A percentile compares a stretch with the other conserved stretches of the same genome.
Evolutionary conservation across 2,888 invertebrate species (phyloP).

Genomic region (Phyllotreta striolata): DNA sequence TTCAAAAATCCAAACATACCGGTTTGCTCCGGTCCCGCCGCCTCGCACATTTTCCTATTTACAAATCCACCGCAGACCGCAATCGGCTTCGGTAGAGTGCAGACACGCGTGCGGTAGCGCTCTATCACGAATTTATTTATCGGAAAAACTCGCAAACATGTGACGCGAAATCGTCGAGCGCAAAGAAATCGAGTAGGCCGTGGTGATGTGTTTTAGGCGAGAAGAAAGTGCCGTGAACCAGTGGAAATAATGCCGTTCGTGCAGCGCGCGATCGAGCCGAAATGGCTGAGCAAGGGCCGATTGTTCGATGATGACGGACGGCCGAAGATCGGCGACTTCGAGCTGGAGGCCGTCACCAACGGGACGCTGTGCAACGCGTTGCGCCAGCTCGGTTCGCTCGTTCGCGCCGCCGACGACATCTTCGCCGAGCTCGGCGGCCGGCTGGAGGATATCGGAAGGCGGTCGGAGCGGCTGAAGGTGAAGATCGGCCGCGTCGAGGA

Average conservation of each 20-base stretch:
- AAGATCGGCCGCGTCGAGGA: conserved; percentile 76
- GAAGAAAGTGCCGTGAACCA: no score
- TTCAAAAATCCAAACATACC: no score
- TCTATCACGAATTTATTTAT: no score
- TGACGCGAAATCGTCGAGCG: no score
- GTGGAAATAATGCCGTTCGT: conserved; percentile 96
- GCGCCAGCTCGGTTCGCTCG: conserved; percentile 84
- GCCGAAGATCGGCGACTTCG: conserved; percentile 72
- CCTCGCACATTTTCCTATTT: no score
- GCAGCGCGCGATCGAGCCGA: conserved; percentile 83
- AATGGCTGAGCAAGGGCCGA: conserved; percentile 75
- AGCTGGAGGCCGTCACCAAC: conserved; percentile 87
- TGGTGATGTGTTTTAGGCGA: no score
- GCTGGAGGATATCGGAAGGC: conserved; percentile 75
- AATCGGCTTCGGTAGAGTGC: no score
- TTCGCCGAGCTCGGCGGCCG: conserved; percentile 83
- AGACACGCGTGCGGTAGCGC: no score
- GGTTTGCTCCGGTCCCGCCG: no score
- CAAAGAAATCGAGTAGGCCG: no score
- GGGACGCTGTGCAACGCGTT: conserved; percentile 85
- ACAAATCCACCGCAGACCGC: no score
- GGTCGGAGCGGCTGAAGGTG: conserved; percentile 74
- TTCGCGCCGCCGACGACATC: conserved; percentile 84
- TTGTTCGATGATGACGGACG: conserved; percentile 69
- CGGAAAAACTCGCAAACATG: not conserved